Evolutionary conservation across 2,888 invertebrate species (phyloP).

Genomic region (Drosophila incognita): DNA sequence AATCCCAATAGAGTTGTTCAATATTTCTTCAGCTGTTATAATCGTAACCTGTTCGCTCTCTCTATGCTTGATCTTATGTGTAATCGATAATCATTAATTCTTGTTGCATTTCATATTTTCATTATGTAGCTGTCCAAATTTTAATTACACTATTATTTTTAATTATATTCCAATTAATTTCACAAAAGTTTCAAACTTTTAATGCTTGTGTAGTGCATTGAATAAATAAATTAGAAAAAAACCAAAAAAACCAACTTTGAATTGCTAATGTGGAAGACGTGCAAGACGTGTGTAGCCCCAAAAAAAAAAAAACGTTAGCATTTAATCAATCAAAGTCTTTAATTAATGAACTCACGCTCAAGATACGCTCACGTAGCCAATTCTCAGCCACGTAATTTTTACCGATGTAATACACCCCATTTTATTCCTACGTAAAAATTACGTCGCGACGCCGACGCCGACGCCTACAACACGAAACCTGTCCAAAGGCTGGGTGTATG

Average conservation of each 20-base stretch:
- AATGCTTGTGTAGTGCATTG: background rate
- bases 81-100: background rate
- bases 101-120: background rate
- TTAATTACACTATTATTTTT: background rate
- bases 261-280: background rate
- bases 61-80: background rate
- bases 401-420: conserved; percentile 31
- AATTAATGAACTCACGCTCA: conserved; percentile 13
- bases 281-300: conserved; percentile 15
- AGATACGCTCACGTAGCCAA: conserved; percentile 21
- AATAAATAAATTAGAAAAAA: background rate
- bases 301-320: background rate
- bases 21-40: background rate
- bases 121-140: background rate
- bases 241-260: background rate
- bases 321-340: conserved; percentile 30
- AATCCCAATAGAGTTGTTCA: background rate
- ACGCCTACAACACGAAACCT: conserved; percentile 53
- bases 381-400: conserved; percentile 20
- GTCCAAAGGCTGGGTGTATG: conserved; percentile 22
- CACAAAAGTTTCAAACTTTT: background rate
- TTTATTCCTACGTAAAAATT: conserved; percentile 7
- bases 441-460: conserved; percentile 27
- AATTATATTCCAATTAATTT: background rate
- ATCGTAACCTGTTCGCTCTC: background rate